These are phyloP conservation scores for Hyperoplus lanceolatus DNA, from an alignment of 2,797 vertebrate species.

Conservation along the genomic window DNA sequence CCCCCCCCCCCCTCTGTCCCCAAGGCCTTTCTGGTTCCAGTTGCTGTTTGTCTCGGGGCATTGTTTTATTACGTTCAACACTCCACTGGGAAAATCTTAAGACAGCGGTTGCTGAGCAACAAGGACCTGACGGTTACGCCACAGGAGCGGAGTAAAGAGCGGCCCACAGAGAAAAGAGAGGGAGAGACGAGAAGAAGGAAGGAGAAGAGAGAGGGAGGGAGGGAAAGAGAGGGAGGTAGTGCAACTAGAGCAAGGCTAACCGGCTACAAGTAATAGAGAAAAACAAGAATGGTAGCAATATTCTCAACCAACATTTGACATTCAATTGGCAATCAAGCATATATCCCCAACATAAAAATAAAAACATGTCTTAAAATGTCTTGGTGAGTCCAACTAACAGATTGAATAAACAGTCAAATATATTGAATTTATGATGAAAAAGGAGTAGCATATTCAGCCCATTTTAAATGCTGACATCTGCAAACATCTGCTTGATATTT, in stretches of 20 bases:
- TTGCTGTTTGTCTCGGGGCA: conserved; percentile 87
- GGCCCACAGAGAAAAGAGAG: conserved; percentile 56
- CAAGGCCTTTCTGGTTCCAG: conserved; percentile 74
- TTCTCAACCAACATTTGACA: neutral
- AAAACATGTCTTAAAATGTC: neutral
- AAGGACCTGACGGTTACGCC: conserved; percentile 83
- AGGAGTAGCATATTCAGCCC: too few relatives aligned
- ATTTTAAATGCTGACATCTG: neutral
- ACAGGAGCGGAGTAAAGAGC: conserved; percentile 76
- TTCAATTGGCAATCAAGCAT: neutral
- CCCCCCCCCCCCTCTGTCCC: conserved; percentile 40
- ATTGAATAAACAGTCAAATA: too few relatives aligned
- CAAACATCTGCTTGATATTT: neutral
- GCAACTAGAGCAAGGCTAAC: neutral
- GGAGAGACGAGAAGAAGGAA: conserved; percentile 7
- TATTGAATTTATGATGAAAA: too few relatives aligned
- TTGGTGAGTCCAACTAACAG: neutral
- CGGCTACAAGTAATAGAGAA: neutral
- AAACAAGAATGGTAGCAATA: neutral
- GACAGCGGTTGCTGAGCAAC: conserved; percentile 88
- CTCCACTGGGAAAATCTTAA: conserved; percentile 85
- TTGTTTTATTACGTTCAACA: conserved; percentile 90
- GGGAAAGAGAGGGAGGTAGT: conserved; percentile 36
- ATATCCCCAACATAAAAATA: neutral
- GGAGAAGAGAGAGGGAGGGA: conserved; percentile 29